Base-by-base conservation (phyloP, 1,140 invertebrate genomes). In the Helicoverpa armigera region DNA sequence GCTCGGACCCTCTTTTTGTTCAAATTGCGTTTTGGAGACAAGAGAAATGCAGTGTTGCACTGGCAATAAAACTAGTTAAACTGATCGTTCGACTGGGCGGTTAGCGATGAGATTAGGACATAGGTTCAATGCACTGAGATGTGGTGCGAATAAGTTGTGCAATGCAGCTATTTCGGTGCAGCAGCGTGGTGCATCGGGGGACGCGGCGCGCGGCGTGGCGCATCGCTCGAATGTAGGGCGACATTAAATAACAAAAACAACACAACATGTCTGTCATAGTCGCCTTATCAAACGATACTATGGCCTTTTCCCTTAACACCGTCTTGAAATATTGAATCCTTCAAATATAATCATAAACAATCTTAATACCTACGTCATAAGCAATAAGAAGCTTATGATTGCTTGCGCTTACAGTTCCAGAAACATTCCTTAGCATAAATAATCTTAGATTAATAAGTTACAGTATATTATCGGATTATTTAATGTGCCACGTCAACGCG, bases 81-180 rank as follows among this genome's bases (percentile, higher is more conserved):
- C 93, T 93, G 93, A 91, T 87, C 90, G 90, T 86, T 87, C 85
- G 84, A 76, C 88, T 79, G 29, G 65, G 76, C 85, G 84, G 87
- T 77, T 89, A 78, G 84, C 82, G 79, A 73, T 87, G 81, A 84
- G 88, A 91, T 93, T 91, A 91, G 89, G 90, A 90, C 86, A 87
- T 79, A 85, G 90, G 92, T 94, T 95, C 93, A 95, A 91, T 92
- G 93, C 91, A 89, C 92, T 79, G 87, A 90, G 89, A 89, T 94
- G 91, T 86, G 91, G 89, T 94, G 92, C 94, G 84, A 94, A 95
- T 94, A 86, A 87, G 90, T 95, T 94, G 94, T 92, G 94, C 91
- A 94, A 94, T 81, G 87, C 65, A 81, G 86, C 89, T 95, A 95
- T 95, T 95, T 95, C 82, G 85, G 89, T 91, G 86, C 87, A 87